These are phyloP conservation scores for Cinclus mexicanus DNA, from an alignment of 2,113 vertebrate species.

Conservation along the genomic window DNA sequence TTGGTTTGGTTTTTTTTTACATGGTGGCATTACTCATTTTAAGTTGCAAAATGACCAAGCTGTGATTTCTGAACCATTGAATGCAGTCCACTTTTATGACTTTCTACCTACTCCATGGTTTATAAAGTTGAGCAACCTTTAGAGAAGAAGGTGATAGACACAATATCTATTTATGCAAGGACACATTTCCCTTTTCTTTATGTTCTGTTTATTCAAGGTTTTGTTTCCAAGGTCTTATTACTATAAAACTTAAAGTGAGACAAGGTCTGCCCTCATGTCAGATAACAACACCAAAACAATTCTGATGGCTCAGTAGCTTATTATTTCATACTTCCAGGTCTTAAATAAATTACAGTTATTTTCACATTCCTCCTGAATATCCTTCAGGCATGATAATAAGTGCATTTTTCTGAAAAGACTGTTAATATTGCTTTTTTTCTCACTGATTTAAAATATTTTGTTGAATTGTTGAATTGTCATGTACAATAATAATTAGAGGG, in stretches of 20 bases:
- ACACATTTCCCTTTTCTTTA: slow-evolving; percentile 80
- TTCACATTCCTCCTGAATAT: slow-evolving; percentile 74
- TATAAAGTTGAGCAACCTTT: slow-evolving; percentile 76
- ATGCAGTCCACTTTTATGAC: slow-evolving; percentile 49
- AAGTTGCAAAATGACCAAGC: slow-evolving; percentile 51
- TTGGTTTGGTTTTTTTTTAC: not conserved
- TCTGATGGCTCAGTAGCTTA: slow-evolving; percentile 75
- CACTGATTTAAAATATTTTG: slow-evolving; percentile 65
- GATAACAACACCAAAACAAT: slow-evolving; percentile 81
- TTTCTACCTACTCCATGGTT: slow-evolving; percentile 71
- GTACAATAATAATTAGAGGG: slow-evolving; percentile 66
- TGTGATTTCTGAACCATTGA: slow-evolving; percentile 56
- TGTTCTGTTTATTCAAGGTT: slow-evolving; percentile 81
- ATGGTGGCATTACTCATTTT: slow-evolving; percentile 27
- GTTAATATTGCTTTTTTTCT: slow-evolving; percentile 67
- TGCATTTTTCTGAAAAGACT: slow-evolving; percentile 62
- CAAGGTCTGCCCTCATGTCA: slow-evolving; percentile 79
- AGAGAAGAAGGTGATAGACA: slow-evolving; percentile 81
- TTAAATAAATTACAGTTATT: slow-evolving; percentile 79
- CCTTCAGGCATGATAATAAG: slow-evolving; percentile 72
- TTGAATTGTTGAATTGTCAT: slow-evolving; percentile 69
- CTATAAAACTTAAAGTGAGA: slow-evolving; percentile 80
- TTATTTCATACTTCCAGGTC: slow-evolving; percentile 78
- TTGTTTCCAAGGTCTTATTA: slow-evolving; percentile 83
- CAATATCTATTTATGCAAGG: slow-evolving; percentile 84